A percentile compares a stretch with the other conserved stretches of the same genome.
Evolutionary conservation across 2,888 invertebrate genomes (phyloP).

Genomic region (Molanna angustata): DNA sequence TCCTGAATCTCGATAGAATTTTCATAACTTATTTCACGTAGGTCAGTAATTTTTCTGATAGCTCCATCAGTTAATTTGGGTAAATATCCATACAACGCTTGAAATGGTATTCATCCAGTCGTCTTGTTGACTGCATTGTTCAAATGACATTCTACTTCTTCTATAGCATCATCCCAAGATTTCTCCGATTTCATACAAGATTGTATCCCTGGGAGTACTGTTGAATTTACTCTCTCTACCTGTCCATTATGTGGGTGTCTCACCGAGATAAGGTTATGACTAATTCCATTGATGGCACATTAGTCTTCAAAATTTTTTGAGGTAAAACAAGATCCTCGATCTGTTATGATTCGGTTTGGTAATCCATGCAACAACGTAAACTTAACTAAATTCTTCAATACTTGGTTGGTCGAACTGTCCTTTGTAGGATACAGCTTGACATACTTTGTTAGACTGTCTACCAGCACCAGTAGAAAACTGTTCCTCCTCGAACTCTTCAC

Average conservation of each 20-base stretch:
- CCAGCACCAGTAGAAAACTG: neutral
- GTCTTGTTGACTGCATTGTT: neutral
- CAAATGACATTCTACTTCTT: neutral
- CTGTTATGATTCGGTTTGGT: neutral
- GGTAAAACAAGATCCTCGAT: neutral
- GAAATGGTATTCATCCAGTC: neutral
- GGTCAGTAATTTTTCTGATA: neutral
- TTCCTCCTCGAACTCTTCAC: slow-evolving; percentile 1
- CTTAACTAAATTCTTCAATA: neutral
- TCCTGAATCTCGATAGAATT: neutral
- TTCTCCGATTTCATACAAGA: neutral
- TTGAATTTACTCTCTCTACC: neutral
- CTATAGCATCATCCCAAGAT: neutral
- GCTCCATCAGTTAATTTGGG: neutral
- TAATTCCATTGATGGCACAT: neutral
- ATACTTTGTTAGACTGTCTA: neutral
- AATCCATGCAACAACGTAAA: neutral
- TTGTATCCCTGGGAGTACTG: neutral
- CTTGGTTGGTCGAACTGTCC: neutral
- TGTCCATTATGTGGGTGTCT: slow-evolving; percentile 2
- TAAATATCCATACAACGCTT: neutral
- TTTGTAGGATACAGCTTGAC: neutral
- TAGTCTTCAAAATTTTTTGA: neutral
- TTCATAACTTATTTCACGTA: neutral
- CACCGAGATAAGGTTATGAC: neutral